Evolutionary conservation across 2,888 invertebrate genomes (phyloP), one percentile per base, ranked within the genome.

Genomic region (Drosophila trichaetosa): DNA sequence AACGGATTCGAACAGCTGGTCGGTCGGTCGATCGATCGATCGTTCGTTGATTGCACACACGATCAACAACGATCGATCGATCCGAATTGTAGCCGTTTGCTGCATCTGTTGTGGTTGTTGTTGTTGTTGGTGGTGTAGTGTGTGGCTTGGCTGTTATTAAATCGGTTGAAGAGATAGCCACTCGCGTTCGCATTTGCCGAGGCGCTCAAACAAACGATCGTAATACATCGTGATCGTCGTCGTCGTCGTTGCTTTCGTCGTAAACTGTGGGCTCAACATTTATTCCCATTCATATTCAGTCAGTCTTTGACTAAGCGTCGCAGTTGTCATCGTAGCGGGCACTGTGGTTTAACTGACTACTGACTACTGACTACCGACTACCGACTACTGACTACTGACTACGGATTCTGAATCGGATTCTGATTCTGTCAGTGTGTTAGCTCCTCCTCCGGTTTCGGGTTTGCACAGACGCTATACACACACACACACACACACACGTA

Each of bases 1-100:
- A 83, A 89, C 83, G 82, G 81, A 84, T 78, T 83, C 87, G 73
- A 87, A 88, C 86, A 88, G 89, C 89, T 89, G 87, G 84, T 82
- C 82, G 69, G 42, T 58, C 63, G 65, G 46, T 68, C 75, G 72
- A 21, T 66, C 34, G 58, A 31, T 69, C 24, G 71, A 51, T 67
- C 52, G 79, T 33, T 67, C 73, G 76, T 63, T 70, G 77, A 70
- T 74, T 79, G 79, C 66, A 68, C 76, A 56, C 34, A 52, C 66
- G 69, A 73, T 76, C 67, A 42, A 42, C 42, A 63, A 64, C 79
- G 29, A 59, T 71, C 73, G 79, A 78, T 79, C 73, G 78, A 73
- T 69, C 64, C 72, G 65, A 75, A 69, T 69, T 76, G 72, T 31
- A 69, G 62, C 71, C 85, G 85, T 83, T 83, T 86, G 81, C 78